Base-by-base conservation (phyloP, 1,140 invertebrate species). In the Plodia interpunctella region DNA sequence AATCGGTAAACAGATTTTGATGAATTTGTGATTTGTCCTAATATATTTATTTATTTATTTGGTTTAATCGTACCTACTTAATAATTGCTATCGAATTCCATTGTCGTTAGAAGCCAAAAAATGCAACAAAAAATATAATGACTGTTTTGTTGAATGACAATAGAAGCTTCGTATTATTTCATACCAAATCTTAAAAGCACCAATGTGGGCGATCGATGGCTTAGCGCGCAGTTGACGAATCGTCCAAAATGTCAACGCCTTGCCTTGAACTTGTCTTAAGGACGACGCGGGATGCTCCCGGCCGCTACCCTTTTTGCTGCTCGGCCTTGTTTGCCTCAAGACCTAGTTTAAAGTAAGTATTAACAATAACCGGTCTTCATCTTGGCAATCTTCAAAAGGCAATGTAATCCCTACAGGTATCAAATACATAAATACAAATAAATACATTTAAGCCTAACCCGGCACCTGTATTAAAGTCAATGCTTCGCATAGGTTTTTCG, bases 241-340 rank as follows among this genome's bases (percentile, higher is more conserved):
- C 78, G 70, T 66, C 72, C 68, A 74, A 86, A 88, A 88, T 88
- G 83, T 73, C 83, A 88, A 86, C 71, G 86, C 56, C 70, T 78
- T 73, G 68, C 86, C 86, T 88, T 88, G 86, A 88, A 86, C 86
- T 83, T 86, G 57, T 70, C 74, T n/a, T n/a, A n/a, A n/a, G n/a
- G 75, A 63, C 62, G 69, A 74, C 70, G 77, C 79, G 73, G 70
- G 80, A 78, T 78, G 75, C 70, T 74, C 63, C 74, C 63, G 70
- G 70, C 68, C 70, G 66, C 67, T 65, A 70, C 71, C 72, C 73
- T 62, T 56, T 54, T 52, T 63, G 62, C 59, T 69, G 66, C 65
- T 78, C 74, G 76, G 62, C 61, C 57, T 25, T 68, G 62, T 59
- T 63, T 19, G 35, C 13, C 52, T 21, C 55, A 70, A 70, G 69